Evolutionary conservation across 2,888 invertebrate genomes (phyloP).

Genomic region (Didymodactylos carnosus): DNA sequence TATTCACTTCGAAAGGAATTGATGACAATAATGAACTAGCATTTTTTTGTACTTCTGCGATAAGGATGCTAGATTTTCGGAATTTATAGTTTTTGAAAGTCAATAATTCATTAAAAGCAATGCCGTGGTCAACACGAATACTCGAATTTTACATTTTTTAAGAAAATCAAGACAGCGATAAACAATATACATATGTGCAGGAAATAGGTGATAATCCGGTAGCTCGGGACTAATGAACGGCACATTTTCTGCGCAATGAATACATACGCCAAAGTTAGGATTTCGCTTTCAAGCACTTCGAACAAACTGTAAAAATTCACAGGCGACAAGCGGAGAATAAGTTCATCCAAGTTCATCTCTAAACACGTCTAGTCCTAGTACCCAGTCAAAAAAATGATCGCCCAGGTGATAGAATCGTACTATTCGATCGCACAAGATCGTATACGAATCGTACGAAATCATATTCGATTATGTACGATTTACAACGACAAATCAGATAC

Average conservation of each 20-base stretch:
- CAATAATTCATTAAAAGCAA: background rate
- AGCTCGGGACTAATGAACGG: background rate
- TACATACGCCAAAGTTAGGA: background rate
- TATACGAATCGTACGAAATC: too few species aligned
- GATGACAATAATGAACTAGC: background rate
- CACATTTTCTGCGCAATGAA: background rate
- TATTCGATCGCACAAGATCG: too few species aligned
- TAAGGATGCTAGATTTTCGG: background rate
- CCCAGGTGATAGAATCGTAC: too few species aligned
- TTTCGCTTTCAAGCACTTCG: background rate
- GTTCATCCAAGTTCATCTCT: too few species aligned
- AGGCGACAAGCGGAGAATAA: too few species aligned
- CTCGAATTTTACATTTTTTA: background rate
- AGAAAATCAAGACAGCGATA: background rate
- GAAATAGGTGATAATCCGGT: background rate
- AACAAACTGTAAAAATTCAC: too few species aligned
- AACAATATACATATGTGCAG: background rate
- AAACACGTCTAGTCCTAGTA: too few species aligned
- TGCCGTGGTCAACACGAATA: background rate
- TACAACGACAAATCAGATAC: too few species aligned
- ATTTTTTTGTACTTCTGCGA: background rate
- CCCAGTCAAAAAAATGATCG: too few species aligned
- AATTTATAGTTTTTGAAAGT: background rate
- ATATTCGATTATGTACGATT: too few species aligned
- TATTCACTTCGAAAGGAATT: background rate